Evolutionary conservation across 2,797 vertebrate genomes (phyloP).

Genomic region (Helicolenus hilgendorfi): DNA sequence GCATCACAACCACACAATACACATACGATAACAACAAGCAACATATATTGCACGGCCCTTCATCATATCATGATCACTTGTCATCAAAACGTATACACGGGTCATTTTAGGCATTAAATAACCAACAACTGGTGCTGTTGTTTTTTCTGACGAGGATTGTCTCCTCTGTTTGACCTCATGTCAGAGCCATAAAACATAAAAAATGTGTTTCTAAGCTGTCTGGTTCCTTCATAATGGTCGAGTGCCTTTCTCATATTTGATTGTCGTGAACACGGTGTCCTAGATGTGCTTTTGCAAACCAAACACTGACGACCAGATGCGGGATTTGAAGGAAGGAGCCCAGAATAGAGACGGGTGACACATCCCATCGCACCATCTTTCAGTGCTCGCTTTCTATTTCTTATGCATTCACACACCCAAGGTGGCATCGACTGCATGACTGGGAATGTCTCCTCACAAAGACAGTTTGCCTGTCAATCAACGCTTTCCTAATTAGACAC

Average conservation of each 20-base stretch:
- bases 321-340: constrained; percentile 12
- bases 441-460: constrained; percentile 11
- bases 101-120: not conserved
- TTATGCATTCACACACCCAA: not conserved
- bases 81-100: not conserved
- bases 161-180: not conserved
- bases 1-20: no score
- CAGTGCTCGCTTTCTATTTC: constrained; percentile 21
- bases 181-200: not conserved
- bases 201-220: not conserved
- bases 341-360: constrained; percentile 38
- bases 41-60: no score
- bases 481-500: constrained; percentile 51
- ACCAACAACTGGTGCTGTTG: not conserved
- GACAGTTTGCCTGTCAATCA: constrained; percentile 62
- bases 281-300: constrained; percentile 40
- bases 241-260: constrained; percentile 19
- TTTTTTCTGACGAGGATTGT: not conserved
- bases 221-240: constrained; percentile 1
- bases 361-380: constrained; percentile 12
- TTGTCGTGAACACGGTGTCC: constrained; percentile 20
- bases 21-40: no score
- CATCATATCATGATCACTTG: not conserved
- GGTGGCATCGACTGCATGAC: constrained; percentile 25
- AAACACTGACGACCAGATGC: constrained; percentile 54